A percentile compares a stretch with the other conserved stretches of the same genome.
These are phyloP conservation scores for Gadus chalcogrammus DNA, from an alignment of 2,113 vertebrate species.

Conservation along the genomic window DNA sequence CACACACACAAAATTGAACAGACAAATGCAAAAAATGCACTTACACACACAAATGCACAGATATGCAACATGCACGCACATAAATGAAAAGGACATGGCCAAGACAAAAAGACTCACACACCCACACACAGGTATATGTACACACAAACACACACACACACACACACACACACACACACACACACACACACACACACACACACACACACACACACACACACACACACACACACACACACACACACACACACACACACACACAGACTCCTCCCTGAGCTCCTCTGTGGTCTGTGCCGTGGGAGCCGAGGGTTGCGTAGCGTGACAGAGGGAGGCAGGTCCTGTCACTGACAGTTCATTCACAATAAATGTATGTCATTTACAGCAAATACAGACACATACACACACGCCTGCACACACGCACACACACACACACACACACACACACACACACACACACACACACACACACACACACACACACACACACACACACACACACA, in stretches of 20 bases:
- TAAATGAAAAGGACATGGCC: neutral
- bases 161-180: slow-evolving; percentile 9
- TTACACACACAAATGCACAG: slow-evolving; percentile 19
- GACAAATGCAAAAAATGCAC: slow-evolving; percentile 14
- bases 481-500: slow-evolving; percentile 1
- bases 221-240: slow-evolving; percentile 12
- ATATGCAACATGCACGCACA: slow-evolving; percentile 13
- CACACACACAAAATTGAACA: slow-evolving; percentile 12
- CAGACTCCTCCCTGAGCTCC: neutral
- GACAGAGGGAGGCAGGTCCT: neutral
- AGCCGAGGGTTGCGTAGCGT: neutral
- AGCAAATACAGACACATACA: neutral
- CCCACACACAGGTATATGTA: neutral
- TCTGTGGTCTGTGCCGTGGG: neutral
- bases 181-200: slow-evolving; percentile 15
- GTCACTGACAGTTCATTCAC: neutral
- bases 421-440: neutral
- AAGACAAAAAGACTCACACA: neutral
- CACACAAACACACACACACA: slow-evolving; percentile 5
- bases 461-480: neutral
- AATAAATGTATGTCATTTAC: slow-evolving; percentile 5
- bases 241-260: slow-evolving; percentile 13
- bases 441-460: slow-evolving; percentile 6
- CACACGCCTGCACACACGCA: neutral
- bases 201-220: slow-evolving; percentile 13